A percentile compares a stretch with the other conserved stretches of the same genome.
Evolutionary conservation across 2,797 vertebrate genomes (phyloP).

Genomic region (Pogonophryne albipinna): DNA sequence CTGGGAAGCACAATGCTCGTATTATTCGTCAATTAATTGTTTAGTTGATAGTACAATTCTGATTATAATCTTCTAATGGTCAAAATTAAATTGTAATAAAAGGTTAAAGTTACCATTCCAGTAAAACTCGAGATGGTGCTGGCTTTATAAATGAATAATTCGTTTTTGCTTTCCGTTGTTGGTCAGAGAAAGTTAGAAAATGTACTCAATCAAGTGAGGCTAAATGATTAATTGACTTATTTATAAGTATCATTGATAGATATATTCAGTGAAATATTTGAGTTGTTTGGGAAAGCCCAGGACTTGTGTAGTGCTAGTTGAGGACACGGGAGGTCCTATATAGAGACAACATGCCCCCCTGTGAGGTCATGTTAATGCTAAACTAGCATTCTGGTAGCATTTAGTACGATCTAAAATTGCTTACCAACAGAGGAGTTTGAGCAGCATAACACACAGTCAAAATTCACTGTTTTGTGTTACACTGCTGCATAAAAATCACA

Average conservation of each 20-base stretch:
- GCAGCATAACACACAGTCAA: neutral
- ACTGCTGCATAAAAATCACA: constrained; percentile 23
- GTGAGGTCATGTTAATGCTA: neutral
- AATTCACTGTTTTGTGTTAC: constrained; percentile 10
- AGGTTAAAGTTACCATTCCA: neutral
- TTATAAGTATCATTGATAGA: neutral
- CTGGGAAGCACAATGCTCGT: constrained; percentile 7
- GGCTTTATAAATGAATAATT: neutral
- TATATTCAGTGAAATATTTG: neutral
- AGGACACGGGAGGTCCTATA: neutral
- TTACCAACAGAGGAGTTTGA: constrained; percentile 11
- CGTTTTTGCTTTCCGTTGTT: neutral
- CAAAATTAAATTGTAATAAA: neutral
- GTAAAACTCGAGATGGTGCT: neutral
- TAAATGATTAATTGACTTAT: neutral
- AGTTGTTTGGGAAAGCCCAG: neutral
- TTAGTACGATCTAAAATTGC: constrained; percentile 16
- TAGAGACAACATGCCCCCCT: neutral
- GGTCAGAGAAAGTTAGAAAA: neutral
- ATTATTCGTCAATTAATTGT: constrained; percentile 7
- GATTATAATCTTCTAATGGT: constrained; percentile 1
- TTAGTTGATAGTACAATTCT: constrained; percentile 3
- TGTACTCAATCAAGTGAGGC: neutral
- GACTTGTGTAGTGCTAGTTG: neutral
- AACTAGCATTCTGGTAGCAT: neutral